Evolutionary conservation across 2,113 vertebrate genomes (phyloP).

Genomic region (Oophaga pumilio): DNA sequence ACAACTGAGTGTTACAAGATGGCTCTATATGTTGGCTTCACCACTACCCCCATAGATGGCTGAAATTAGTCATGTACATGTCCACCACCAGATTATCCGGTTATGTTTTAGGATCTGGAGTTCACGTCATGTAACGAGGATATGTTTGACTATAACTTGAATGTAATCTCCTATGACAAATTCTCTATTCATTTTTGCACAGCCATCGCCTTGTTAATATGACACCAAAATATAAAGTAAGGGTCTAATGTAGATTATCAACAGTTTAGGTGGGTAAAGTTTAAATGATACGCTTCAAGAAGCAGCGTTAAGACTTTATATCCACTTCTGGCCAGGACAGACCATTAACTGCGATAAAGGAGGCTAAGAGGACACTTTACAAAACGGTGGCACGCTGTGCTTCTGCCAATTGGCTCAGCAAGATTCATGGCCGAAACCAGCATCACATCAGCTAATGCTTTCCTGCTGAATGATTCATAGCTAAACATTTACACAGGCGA

Average conservation of each 20-base stretch:
- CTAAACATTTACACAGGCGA: constrained; percentile 33
- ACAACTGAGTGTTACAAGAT: no score
- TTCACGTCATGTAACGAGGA: no score
- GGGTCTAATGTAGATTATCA: neutral
- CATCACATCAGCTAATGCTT: constrained; percentile 24
- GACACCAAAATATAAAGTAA: neutral
- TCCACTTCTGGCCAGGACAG: neutral
- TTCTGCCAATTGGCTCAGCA: neutral
- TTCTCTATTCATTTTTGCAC: no score
- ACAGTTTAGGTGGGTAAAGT: neutral
- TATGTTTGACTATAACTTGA: no score
- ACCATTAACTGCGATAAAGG: constrained; percentile 16
- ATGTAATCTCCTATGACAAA: no score
- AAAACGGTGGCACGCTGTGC: neutral
- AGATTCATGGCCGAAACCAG: constrained; percentile 17
- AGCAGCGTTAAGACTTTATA: neutral
- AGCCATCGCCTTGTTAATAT: no score
- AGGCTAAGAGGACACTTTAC: constrained; percentile 41
- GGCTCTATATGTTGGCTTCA: no score
- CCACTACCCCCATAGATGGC: no score
- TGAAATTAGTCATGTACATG: no score
- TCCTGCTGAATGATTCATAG: constrained; percentile 20
- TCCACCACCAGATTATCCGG: no score
- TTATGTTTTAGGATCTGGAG: no score
- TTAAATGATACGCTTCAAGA: neutral